These are phyloP conservation scores for Eudasyphora cyanicolor DNA, from an alignment of 2,888 invertebrate species.

Conservation along the genomic window DNA sequence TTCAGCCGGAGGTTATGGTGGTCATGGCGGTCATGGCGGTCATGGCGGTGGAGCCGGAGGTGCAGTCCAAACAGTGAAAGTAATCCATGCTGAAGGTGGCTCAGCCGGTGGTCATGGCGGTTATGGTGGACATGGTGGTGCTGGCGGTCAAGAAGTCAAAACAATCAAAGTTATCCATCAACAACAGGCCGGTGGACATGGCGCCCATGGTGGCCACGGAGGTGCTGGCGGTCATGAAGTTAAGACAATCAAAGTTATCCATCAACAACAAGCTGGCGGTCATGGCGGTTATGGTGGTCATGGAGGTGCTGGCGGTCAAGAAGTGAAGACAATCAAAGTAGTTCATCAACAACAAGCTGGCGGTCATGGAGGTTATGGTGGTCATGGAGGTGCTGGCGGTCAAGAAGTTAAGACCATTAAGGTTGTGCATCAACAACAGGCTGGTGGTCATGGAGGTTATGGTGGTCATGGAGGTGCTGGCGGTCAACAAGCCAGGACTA, in stretches of 20 bases:
- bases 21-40: constrained; percentile 23
- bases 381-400: constrained; percentile 5
- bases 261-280: constrained; percentile 8
- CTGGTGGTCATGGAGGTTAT: no score
- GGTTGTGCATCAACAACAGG: not conserved
- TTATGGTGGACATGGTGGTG: constrained; percentile 36
- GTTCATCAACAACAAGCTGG: constrained; percentile 55
- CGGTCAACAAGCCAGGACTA: constrained; percentile 27
- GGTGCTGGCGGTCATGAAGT: constrained; percentile 33
- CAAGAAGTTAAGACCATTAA: not conserved
- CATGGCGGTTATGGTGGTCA: constrained; percentile 5
- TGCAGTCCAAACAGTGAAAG: not conserved
- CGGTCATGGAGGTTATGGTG: constrained; percentile 44
- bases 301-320: not conserved
- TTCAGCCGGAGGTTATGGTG: constrained; percentile 32
- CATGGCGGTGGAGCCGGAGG: constrained; percentile 4
- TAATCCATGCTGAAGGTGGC: constrained; percentile 33
- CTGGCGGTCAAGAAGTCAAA: constrained; percentile 19
- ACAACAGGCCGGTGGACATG: constrained; percentile 20
- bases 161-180: constrained; percentile 47
- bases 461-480: constrained; percentile 29
- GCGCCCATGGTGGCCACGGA: constrained; percentile 26
- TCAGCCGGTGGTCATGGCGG: not conserved
- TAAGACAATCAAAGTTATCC: constrained; percentile 56
- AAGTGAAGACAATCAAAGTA: constrained; percentile 58